These are phyloP conservation scores for Sesamia inferens DNA, from an alignment of 2,888 invertebrate species.

Conservation along the genomic window DNA sequence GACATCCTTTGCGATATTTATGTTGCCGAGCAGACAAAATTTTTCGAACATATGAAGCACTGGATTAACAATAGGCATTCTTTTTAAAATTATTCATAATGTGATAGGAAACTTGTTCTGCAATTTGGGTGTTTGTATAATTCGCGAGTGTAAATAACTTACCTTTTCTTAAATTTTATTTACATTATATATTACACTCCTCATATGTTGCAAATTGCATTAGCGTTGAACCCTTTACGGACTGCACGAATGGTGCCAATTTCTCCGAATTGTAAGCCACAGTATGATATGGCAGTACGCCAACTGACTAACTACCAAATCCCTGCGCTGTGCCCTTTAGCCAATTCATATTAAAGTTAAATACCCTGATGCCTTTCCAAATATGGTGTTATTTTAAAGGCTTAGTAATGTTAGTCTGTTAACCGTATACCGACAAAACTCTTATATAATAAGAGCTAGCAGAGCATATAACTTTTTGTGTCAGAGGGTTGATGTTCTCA, in stretches of 20 bases:
- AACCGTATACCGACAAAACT: too few relatives aligned
- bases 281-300: slow-evolving; percentile 74
- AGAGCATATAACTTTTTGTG: too few relatives aligned
- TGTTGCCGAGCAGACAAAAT: too few relatives aligned
- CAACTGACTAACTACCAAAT: slow-evolving; percentile 66
- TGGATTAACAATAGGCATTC: too few relatives aligned
- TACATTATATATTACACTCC: not conserved
- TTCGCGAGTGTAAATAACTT: not conserved
- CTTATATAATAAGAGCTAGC: too few relatives aligned
- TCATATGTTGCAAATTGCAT: slow-evolving; percentile 67
- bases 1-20: too few relatives aligned
- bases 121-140: not conserved
- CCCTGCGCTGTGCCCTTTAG: slow-evolving; percentile 12
- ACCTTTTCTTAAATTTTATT: not conserved
- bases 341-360: slow-evolving; percentile 33
- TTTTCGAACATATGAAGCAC: too few relatives aligned
- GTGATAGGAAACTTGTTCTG: too few relatives aligned
- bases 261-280: slow-evolving; percentile 71
- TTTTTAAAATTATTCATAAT: too few relatives aligned
- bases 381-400: not conserved
- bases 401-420: not conserved
- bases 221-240: slow-evolving; percentile 66
- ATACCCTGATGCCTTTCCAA: not conserved
- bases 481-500: too few relatives aligned
- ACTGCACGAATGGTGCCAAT: slow-evolving; percentile 73